Conservation (phyloP, 2,797 vertebrate genomes). For the Sphenodon punctatus region DNA sequence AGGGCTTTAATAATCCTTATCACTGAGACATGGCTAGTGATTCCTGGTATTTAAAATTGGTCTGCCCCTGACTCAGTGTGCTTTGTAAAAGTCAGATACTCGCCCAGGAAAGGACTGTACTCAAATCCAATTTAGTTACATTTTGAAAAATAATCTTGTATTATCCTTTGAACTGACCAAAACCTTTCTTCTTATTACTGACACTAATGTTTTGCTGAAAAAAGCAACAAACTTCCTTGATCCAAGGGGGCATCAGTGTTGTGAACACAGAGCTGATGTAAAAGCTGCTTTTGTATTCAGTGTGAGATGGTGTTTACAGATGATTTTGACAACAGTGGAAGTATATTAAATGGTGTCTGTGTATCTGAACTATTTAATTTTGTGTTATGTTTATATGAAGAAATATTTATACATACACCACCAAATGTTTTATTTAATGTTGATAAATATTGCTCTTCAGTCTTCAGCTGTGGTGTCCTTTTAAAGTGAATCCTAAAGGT, state of each 20-base stretch:
- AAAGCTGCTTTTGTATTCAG: conserved; percentile 87
- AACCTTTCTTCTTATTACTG: conserved; percentile 50
- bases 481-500: conserved; percentile 67
- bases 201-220: conserved; percentile 60
- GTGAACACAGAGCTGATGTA: conserved; percentile 78
- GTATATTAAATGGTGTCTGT: conserved; percentile 86
- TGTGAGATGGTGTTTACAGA: conserved; percentile 92
- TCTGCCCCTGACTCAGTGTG: conserved; percentile 37
- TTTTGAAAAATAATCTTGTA: conserved; percentile 64
- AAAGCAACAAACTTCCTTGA: conserved; percentile 62
- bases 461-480: conserved; percentile 70
- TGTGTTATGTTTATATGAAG: conserved; percentile 81
- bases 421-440: conserved; percentile 80
- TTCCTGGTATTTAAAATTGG: conserved; percentile 51
- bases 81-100: conserved; percentile 57
- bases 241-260: conserved; percentile 69
- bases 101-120: conserved; percentile 59
- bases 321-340: conserved; percentile 83
- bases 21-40: conserved; percentile 38
- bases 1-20: conserved; percentile 66
- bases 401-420: conserved; percentile 81
- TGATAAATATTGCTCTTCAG: conserved; percentile 74
- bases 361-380: conserved; percentile 85
- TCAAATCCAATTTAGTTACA: conserved; percentile 52
- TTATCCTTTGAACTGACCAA: conserved; percentile 65